phyloP scores from a whole-genome alignment of 2,113 vertebrate species.

The Podilymbus podiceps region DNA sequence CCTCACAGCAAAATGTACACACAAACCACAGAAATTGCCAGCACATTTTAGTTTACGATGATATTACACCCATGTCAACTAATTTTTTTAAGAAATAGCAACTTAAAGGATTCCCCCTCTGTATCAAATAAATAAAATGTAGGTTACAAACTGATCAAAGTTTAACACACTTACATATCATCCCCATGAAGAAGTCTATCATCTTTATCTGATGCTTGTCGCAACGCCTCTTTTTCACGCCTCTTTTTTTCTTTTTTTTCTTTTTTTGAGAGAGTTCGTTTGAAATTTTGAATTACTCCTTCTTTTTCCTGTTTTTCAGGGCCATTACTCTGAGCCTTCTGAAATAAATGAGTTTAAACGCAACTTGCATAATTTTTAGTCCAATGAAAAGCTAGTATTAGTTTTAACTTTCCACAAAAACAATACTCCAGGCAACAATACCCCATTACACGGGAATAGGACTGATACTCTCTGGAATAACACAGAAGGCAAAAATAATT shows the following conservation, averaged over 20 bases:
- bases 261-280: constrained; percentile 95
- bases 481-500: background rate
- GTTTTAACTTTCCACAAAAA: background rate
- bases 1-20: background rate
- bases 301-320: constrained; percentile 96
- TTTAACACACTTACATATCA: constrained; percentile 80
- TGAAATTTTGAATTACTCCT: constrained; percentile 98
- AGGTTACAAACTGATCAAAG: background rate
- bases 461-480: background rate
- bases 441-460: background rate
- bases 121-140: too few species aligned
- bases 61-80: background rate
- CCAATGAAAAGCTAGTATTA: background rate
- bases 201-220: constrained; percentile 86
- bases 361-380: background rate
- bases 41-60: background rate
- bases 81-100: background rate
- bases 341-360: constrained; percentile 32
- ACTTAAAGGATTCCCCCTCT: too few species aligned
- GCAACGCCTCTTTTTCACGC: constrained; percentile 86
- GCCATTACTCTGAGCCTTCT: constrained; percentile 95
- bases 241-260: constrained; percentile 98
- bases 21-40: background rate
- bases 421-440: background rate
- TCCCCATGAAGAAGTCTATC: constrained; percentile 81